phyloP scores from a whole-genome alignment of 2,113 vertebrate species.

The Chloebia gouldiae region DNA sequence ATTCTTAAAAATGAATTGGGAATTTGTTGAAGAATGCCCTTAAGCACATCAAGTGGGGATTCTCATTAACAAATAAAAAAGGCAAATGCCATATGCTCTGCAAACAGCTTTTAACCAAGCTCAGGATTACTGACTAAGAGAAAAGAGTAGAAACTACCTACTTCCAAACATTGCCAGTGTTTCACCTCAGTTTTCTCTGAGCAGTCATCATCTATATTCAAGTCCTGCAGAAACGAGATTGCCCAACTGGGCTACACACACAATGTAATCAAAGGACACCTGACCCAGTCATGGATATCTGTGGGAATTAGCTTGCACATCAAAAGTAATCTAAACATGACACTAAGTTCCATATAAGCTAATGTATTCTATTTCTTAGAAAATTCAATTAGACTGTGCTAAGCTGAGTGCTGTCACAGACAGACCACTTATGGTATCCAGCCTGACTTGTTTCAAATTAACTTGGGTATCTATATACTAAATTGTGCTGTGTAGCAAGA shows the following conservation, averaged over 20 bases:
- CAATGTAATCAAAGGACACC: background rate
- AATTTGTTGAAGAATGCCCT: slow-evolving; percentile 35
- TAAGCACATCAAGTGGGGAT: slow-evolving; percentile 1
- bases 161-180: background rate
- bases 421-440: background rate
- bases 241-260: background rate
- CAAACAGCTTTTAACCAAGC: slow-evolving; percentile 19
- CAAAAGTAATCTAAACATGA: slow-evolving; percentile 14
- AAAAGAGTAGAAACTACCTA: background rate
- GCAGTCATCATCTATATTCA: background rate
- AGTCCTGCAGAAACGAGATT: background rate
- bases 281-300: background rate
- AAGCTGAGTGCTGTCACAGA: slow-evolving; percentile 5
- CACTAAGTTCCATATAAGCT: slow-evolving; percentile 11
- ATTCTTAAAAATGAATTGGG: background rate
- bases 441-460: slow-evolving; percentile 15
- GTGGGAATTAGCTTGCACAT: slow-evolving; percentile 22
- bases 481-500: slow-evolving; percentile 32
- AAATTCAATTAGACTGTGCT: slow-evolving; percentile 8
- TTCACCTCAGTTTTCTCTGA: background rate
- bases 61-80: slow-evolving; percentile 55
- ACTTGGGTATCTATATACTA: background rate
- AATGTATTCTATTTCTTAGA: slow-evolving; percentile 16
- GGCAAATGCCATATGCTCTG: background rate
- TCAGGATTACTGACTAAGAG: background rate